phyloP scores from a whole-genome alignment of 2,797 vertebrate genomes.

The Artibeus lituratus region DNA sequence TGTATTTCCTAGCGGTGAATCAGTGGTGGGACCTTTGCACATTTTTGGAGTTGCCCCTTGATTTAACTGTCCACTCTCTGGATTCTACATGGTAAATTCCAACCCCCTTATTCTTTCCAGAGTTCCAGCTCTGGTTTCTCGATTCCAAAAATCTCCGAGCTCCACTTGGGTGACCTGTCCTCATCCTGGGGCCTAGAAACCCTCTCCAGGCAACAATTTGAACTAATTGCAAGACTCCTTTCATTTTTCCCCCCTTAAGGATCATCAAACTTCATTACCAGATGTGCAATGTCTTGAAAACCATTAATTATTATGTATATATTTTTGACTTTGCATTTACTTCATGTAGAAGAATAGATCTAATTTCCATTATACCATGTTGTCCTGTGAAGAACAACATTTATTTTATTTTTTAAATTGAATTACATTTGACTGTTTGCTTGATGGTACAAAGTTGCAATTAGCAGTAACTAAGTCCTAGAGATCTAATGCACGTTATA shows the following conservation, averaged over 20 bases:
- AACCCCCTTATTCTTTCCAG: not conserved
- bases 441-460: not conserved
- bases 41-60: not conserved
- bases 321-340: not conserved
- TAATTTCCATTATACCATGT: not conserved
- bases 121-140: not conserved
- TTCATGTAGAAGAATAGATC: not conserved
- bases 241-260: slow-evolving; percentile 11
- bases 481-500: not conserved
- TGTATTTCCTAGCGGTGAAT: not conserved
- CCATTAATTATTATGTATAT: not conserved
- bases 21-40: rapidly evolving
- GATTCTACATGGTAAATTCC: not conserved
- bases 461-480: not conserved
- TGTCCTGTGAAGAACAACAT: not conserved
- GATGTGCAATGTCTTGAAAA: not conserved
- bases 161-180: not conserved
- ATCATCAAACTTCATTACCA: slow-evolving; percentile 10
- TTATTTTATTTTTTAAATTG: not conserved
- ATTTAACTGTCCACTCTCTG: rapidly evolving
- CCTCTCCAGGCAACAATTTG: not conserved
- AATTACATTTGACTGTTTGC: not conserved
- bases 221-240: slow-evolving; percentile 5
- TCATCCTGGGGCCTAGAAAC: not conserved
- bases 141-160: not conserved